A percentile compares a stretch with the other conserved stretches of the same genome.
phyloP scores from a whole-genome alignment of 2,888 invertebrate species.

The Stenichneumon culpator region DNA sequence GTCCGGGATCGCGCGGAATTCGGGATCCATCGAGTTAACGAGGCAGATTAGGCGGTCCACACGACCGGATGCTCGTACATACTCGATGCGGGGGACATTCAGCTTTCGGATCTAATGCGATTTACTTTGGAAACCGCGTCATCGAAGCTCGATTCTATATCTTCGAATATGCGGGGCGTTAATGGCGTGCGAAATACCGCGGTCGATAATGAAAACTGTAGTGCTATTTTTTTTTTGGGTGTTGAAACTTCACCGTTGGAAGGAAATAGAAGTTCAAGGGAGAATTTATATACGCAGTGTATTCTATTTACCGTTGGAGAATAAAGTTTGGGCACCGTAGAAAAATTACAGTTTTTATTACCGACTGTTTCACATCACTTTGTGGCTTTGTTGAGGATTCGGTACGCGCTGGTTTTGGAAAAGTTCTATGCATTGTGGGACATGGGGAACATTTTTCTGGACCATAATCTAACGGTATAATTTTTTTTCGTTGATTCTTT shows the following conservation, averaged over 20 bases:
- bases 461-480: too few species aligned
- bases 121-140: slow-evolving; percentile 48
- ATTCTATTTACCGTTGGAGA: too few species aligned
- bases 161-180: background rate
- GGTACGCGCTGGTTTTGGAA: slow-evolving; percentile 41
- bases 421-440: background rate
- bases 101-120: slow-evolving; percentile 23
- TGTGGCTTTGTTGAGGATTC: background rate
- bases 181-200: background rate
- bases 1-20: slow-evolving; percentile 57
- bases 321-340: too few species aligned
- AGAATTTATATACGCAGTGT: too few species aligned
- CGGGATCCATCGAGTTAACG: slow-evolving; percentile 57
- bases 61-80: slow-evolving; percentile 44
- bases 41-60: slow-evolving; percentile 31
- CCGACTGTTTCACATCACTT: too few species aligned
- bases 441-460: too few species aligned
- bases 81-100: slow-evolving; percentile 1
- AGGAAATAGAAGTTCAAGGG: too few species aligned
- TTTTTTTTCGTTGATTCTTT: too few species aligned
- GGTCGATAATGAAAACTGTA: background rate
- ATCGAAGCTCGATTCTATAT: slow-evolving; percentile 1
- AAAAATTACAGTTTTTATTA: too few species aligned
- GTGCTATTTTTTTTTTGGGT: too few species aligned
- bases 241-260: background rate